Percentiles rank a stretch among this genome's conserved stretches.
phyloP scores from a whole-genome alignment of 2,113 vertebrate species.

The Trinectes maculatus region DNA sequence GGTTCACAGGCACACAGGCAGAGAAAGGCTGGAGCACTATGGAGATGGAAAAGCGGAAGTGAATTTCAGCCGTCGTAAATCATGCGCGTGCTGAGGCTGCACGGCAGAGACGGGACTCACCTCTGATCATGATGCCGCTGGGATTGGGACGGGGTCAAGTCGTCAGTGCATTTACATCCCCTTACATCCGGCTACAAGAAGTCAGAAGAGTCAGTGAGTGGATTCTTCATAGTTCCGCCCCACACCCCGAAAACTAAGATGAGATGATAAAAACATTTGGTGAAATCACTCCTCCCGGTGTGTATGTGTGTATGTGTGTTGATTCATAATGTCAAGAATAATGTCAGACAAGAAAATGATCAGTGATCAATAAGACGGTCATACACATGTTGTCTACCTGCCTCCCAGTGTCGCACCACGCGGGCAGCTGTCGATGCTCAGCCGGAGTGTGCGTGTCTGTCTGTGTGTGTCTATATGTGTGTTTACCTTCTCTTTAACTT shows the following conservation, averaged over 20 bases:
- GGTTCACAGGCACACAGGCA: constrained; percentile 81
- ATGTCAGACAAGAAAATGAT: too few relatives aligned
- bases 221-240: too few relatives aligned
- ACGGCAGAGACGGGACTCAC: constrained; percentile 42
- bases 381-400: constrained; percentile 53
- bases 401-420: constrained; percentile 20
- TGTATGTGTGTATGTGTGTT: too few relatives aligned
- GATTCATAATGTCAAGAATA: too few relatives aligned
- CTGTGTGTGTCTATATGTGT: neutral
- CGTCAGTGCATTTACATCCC: constrained; percentile 58
- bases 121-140: constrained; percentile 68
- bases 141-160: constrained; percentile 30
- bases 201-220: too few relatives aligned
- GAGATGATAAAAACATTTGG: too few relatives aligned
- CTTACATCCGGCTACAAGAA: constrained; percentile 20
- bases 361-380: too few relatives aligned
- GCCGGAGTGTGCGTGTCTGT: neutral
- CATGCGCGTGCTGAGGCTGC: too few relatives aligned
- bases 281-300: too few relatives aligned
- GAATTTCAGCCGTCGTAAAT: neutral
- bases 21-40: constrained; percentile 84
- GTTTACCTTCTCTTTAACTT: constrained; percentile 11
- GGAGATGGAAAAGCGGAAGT: constrained; percentile 63
- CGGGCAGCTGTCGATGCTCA: constrained; percentile 26
- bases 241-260: too few relatives aligned